These are phyloP conservation scores for Corapipo altera DNA, from an alignment of 2,113 vertebrate species.

Conservation along the genomic window DNA sequence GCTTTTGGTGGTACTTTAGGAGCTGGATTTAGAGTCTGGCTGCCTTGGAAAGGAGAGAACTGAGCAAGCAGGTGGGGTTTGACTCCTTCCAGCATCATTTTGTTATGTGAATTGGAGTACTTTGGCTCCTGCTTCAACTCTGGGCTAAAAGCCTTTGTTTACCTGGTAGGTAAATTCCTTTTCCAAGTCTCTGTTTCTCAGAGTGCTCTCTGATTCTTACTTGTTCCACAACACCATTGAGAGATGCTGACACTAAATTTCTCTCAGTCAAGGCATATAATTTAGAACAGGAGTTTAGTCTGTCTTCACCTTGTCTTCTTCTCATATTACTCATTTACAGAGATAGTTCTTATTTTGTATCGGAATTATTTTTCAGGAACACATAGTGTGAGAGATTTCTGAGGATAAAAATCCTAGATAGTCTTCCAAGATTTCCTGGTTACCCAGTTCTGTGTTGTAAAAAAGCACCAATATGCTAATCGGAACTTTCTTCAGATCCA, in stretches of 20 bases:
- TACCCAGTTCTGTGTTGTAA: neutral
- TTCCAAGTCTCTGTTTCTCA: neutral
- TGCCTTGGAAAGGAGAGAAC: neutral
- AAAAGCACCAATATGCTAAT: neutral
- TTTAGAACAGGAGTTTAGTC: neutral
- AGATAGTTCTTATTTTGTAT: slow-evolving; percentile 17
- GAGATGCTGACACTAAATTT: neutral
- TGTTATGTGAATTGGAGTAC: neutral
- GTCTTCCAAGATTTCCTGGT: neutral
- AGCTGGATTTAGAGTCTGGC: neutral
- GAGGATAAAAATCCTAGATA: neutral
- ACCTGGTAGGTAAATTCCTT: neutral
- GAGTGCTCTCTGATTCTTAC: neutral
- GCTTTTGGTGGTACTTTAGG: neutral
- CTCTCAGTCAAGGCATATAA: neutral
- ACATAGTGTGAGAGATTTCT: neutral
- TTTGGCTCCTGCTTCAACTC: neutral
- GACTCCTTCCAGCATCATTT: neutral
- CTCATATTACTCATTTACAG: neutral
- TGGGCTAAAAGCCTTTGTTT: neutral
- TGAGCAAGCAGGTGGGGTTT: fast-evolving
- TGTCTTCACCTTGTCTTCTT: slow-evolving; percentile 3
- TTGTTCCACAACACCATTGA: neutral
- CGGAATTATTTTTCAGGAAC: neutral
- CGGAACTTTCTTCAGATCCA: neutral